Base-by-base conservation (phyloP, 2,797 vertebrate genomes). In the Discoglossus pictus region DNA sequence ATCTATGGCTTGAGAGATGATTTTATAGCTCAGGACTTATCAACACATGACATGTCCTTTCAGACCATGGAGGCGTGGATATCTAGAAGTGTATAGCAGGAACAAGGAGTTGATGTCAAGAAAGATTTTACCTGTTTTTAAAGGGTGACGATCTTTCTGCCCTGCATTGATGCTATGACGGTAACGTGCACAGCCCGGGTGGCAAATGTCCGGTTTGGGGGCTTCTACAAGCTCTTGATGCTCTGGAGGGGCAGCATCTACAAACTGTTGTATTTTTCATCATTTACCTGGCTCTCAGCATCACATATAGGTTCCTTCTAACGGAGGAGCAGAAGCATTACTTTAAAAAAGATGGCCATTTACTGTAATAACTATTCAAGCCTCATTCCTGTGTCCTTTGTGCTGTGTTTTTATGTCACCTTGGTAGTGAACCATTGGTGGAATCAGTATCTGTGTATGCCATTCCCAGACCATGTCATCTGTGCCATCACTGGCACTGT, bases 221-320 rank as follows among this genome's bases (percentile, higher is more conserved):
- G 94, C 48, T 98, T 98, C 83, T 97, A 93, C 59, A 92, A 94
- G 73, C 85, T 98, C 61, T 88, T 98, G 12, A 59, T 93, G 79
- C 90, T 93, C 20, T 97, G 95, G 95, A 92, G 91, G 5, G 95
- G 95, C 0, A 98, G 95, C 85, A 97, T 98, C 79, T 98, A 98
- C 86, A 97, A 97, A 61, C 88, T 98, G 13, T 72, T 98, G 2
- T 97, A 96, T 98, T 96, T 79, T 94, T 94, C n/a, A 79, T 80
- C 55, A 86, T 93, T 82, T 97, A 95, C 48, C 70, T 89, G 0
- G 87, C 80, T 31, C 91, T 97, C 82, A 98, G 95, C 79, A 80
- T 93, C 66, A 88, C 92, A 1, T 97, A 96, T 82, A 90, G 92
- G 79, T 94, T 88, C 55, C 54, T 94, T 64, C 89, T 98, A 47